Base-by-base conservation (phyloP, 2,888 invertebrate species). In the Nomada ferruginata region DNA sequence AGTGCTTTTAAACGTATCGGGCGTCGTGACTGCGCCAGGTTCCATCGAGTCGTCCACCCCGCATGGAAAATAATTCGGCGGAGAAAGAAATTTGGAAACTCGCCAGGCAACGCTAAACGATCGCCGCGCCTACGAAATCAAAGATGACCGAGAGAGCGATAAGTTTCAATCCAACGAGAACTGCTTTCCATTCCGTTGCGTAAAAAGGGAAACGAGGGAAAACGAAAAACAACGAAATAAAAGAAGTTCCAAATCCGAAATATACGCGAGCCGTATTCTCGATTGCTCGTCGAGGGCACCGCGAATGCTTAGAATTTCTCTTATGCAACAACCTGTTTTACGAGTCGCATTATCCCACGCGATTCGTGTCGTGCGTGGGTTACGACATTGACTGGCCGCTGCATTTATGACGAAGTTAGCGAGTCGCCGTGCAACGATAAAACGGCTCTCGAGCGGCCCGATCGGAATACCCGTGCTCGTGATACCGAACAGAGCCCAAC, bases 301-400 rank as follows among this genome's bases (percentile, higher is more conserved):
- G 65, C 79, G 72, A 83, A 83, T 80, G 82, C 84, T 84, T 83
- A 87, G 88, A 78, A 88, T 88, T 84, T 87, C 82, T 83, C 73
- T 88, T 88, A 87, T 79, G 87, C 84, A 88, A 88, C 88, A 88
- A 88, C 89, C 89, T 88, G 88, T 87, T 88, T 87, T 84, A 84
- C 89, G 83, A 84, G 83, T 61, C 77, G 66, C 79, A 85, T 87
- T 88, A 88, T 88, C 88, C 87, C 88, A 88, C 88, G 84, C 87
- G 83, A 87, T 82, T 84, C 82, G 85, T 79, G 87, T 85, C 83
- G 83, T 79, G 88, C 87, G 88, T 88, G 84, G 87, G 88, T 79
- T 82, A 87, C 87, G 87, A 83, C 88, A 88, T 87, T 88, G 88
- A 88, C 89, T 85, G 84, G 63, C 70, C 75, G 59, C 74, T 82